Percentiles rank a stretch among this genome's conserved stretches.
Conservation (phyloP, 2,888 invertebrate genomes). For the Psococerastis gibbosa region DNA sequence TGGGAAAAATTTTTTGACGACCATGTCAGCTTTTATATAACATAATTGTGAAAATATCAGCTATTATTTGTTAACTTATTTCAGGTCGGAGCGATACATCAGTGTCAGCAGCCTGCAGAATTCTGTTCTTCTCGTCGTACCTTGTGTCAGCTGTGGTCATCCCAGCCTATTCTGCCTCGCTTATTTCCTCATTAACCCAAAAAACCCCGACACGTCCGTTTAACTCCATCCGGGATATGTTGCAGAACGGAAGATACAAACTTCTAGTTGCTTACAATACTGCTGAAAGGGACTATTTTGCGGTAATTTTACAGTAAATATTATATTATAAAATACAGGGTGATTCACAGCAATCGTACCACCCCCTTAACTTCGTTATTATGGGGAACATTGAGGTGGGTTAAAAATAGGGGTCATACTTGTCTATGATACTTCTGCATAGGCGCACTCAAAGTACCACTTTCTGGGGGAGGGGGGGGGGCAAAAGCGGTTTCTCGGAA, state of each 20-base stretch:
- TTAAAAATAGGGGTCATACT: too few relatives aligned
- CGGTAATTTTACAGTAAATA: neutral
- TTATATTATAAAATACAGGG: neutral
- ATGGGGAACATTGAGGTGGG: too few relatives aligned
- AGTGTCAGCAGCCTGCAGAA: conserved; percentile 7
- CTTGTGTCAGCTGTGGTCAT: conserved; percentile 9
- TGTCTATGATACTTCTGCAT: too few relatives aligned
- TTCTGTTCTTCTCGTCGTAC: conserved; percentile 7
- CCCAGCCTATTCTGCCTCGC: conserved; percentile 11
- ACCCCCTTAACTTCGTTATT: too few relatives aligned
- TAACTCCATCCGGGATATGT: conserved; percentile 6
- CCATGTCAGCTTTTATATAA: too few relatives aligned
- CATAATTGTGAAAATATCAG: too few relatives aligned
- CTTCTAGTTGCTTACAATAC: conserved; percentile 11
- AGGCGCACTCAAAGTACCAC: too few relatives aligned
- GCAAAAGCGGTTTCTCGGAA: too few relatives aligned
- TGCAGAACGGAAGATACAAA: conserved; percentile 9
- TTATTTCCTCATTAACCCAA: conserved; percentile 10
- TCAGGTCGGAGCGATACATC: conserved; percentile 6
- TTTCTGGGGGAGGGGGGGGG: too few relatives aligned
- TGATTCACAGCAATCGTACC: neutral
- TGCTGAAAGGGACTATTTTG: neutral
- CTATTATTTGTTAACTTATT: too few relatives aligned
- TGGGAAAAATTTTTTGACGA: too few relatives aligned
- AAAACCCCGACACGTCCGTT: conserved; percentile 10